Evolutionary conservation across 2,797 vertebrate species (phyloP).

Genomic region (Australoheros facetus): DNA sequence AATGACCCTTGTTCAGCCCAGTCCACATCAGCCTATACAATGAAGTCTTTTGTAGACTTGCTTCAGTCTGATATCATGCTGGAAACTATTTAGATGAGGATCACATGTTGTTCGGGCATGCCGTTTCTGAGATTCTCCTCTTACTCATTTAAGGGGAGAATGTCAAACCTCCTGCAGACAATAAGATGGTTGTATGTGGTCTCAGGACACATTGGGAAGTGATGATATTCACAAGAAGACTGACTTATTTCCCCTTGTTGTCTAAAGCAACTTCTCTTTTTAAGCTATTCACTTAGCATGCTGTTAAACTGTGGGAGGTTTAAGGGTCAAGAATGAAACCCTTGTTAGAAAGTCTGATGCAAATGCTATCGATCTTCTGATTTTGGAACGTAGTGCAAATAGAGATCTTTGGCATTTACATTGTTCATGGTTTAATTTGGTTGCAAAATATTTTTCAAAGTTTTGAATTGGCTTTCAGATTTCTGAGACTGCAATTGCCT

Average conservation of each 20-base stretch:
- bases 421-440: conserved; percentile 1
- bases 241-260: conserved; percentile 33
- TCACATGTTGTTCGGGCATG: conserved; percentile 82
- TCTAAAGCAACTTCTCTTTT: conserved; percentile 31
- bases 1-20: conserved; percentile 73
- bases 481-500: background rate
- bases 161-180: conserved; percentile 74
- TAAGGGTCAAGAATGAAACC: conserved; percentile 32
- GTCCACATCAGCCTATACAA: conserved; percentile 71
- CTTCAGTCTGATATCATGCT: conserved; percentile 84
- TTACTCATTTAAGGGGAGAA: conserved; percentile 79
- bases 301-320: conserved; percentile 11
- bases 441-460: conserved; percentile 1
- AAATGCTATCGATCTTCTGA: conserved; percentile 29
- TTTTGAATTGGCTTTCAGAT: conserved; percentile 7
- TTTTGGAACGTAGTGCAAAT: conserved; percentile 11
- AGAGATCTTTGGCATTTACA: background rate
- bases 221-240: conserved; percentile 31
- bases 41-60: conserved; percentile 76
- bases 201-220: conserved; percentile 51
- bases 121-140: conserved; percentile 74
- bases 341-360: conserved; percentile 19
- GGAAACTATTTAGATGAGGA: conserved; percentile 83
- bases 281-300: conserved; percentile 15
- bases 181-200: conserved; percentile 71